Base-by-base conservation (phyloP, 1,140 invertebrate genomes). In the Brachionus rotundiformis region DNA sequence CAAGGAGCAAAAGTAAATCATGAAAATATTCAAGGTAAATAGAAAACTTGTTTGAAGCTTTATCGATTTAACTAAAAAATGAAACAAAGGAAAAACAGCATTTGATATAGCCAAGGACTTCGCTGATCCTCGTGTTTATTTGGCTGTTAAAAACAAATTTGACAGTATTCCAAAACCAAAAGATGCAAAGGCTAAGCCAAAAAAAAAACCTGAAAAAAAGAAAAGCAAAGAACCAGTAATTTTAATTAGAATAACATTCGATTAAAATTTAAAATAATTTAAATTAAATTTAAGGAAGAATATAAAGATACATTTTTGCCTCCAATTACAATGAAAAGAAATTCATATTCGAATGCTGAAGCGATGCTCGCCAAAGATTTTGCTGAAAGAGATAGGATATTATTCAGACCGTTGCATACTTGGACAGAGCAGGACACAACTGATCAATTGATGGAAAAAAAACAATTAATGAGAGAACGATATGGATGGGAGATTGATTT, bases 401-500 rank as follows among this genome's bases (percentile, higher is more conserved):
- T 85, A 19, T 87, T 87, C 80, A 83, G 83, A 3, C 86, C 87
- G 3, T 82, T 85, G 10, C 47, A 81, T 76, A 84, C 84, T 10
- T 88, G 87, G 87, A 88, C 86, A 27, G 83, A 86, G 83, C 87
- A 87, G 82, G 83, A 84, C 27, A 85, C 84, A 11, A 85, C 86
- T 41, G 61, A 84, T 33, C 84, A 87, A 79, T 84, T 88, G 11
- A 84, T 88, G 3, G 29, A 68, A 29, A 59, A 82, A 73, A 75
- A 41, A 29, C 47, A 44, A 73, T 5, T 39, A 27, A 33, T 49
- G 33, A 33, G 81, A 10, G 65, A 82, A 23, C 27, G 75, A 44
- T 82, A 73, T 44, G 82, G 82, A 19, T 89, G 87, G 87, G 86
- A 88, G 63, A 85, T 88, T n/a, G 88, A 89, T 83, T 89, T 89